Evolutionary conservation across 2,888 invertebrate species (phyloP).

Genomic region (Cephus pulcher): DNA sequence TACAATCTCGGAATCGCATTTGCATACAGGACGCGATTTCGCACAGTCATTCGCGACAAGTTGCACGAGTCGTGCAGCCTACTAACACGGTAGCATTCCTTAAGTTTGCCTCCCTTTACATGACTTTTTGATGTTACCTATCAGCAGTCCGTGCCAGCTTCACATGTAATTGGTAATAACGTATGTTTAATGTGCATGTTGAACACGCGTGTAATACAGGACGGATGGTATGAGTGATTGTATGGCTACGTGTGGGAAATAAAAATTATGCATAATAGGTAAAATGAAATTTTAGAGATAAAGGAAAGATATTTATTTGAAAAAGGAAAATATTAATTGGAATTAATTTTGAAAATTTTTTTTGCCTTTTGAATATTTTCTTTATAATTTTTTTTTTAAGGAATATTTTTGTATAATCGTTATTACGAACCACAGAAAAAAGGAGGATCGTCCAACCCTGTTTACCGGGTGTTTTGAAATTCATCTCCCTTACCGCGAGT

Average conservation of each 20-base stretch:
- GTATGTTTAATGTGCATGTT: background rate
- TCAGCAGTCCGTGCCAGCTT: background rate
- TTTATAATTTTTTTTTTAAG: background rate
- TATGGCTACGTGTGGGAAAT: background rate
- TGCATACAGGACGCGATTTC: background rate
- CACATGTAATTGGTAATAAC: background rate
- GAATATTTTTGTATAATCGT: background rate
- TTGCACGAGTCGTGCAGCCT: background rate
- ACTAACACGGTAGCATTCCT: background rate
- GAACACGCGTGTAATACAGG: background rate
- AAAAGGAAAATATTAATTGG: too few relatives aligned
- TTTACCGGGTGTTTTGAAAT: background rate
- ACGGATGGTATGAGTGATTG: background rate
- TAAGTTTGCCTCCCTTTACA: background rate
- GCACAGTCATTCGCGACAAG: background rate
- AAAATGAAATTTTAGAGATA: background rate
- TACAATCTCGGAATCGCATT: background rate
- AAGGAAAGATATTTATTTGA: too few relatives aligned
- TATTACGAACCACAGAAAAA: background rate
- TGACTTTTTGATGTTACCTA: background rate
- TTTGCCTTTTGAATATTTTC: background rate
- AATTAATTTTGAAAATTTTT: too few relatives aligned
- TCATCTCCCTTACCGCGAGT: constrained; percentile 15
- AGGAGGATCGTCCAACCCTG: background rate
- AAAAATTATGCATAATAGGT: background rate